Percentiles rank a stretch among this genome's conserved stretches.
Conservation (phyloP, 2,888 invertebrate species). For the Acrobasis repandana region DNA sequence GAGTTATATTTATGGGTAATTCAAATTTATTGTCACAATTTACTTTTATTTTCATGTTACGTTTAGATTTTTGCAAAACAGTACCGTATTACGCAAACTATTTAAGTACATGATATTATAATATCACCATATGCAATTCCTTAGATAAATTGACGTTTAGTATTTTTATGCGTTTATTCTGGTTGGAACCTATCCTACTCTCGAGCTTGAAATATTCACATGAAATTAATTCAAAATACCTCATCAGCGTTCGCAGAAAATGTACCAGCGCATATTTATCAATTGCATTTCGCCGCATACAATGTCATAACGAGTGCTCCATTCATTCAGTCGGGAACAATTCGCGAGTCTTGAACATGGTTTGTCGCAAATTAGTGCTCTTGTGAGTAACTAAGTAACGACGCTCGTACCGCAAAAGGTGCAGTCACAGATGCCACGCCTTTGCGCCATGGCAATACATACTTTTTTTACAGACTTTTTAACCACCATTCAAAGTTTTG, state of each 20-base stretch:
- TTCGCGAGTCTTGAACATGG: slow-evolving; percentile 31
- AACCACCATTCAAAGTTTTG: too few species aligned
- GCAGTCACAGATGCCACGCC: background rate
- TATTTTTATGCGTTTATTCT: too few species aligned
- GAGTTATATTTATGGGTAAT: too few species aligned
- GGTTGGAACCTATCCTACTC: too few species aligned
- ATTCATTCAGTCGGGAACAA: slow-evolving; percentile 24
- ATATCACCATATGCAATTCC: too few species aligned
- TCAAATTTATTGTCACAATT: too few species aligned
- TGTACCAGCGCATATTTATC: slow-evolving; percentile 5
- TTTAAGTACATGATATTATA: too few species aligned
- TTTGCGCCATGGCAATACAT: background rate
- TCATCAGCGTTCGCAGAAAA: background rate
- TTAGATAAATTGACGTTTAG: too few species aligned
- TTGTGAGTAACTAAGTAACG: slow-evolving; percentile 32
- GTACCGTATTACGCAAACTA: too few species aligned
- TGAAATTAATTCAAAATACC: background rate
- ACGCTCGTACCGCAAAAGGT: slow-evolving; percentile 4
- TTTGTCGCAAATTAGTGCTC: slow-evolving; percentile 35
- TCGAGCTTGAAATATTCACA: background rate
- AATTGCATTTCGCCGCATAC: slow-evolving; percentile 13
- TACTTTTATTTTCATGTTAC: too few species aligned
- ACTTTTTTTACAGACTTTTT: too few species aligned
- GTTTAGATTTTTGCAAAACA: too few species aligned
- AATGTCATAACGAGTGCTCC: slow-evolving; percentile 19